A percentile compares a stretch with the other conserved stretches of the same genome.
phyloP scores from a whole-genome alignment of 2,888 invertebrate genomes.

The Artemia sp. region DNA sequence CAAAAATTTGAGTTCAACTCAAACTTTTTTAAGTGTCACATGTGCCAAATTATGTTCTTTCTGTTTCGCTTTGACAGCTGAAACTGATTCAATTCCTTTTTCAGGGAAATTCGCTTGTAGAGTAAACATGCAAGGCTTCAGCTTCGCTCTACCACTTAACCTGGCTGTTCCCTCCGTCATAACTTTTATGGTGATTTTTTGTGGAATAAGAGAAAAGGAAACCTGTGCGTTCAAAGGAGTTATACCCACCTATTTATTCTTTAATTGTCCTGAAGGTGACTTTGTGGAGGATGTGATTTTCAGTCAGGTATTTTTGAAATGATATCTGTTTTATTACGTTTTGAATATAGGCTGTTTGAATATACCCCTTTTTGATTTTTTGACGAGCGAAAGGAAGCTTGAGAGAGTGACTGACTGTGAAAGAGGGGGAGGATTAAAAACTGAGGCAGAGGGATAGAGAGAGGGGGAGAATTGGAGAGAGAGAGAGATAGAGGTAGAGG shows the following conservation, averaged over 20 bases:
- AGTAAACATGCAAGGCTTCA: conserved; percentile 35
- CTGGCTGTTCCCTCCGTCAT: conserved; percentile 32
- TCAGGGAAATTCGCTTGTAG: conserved; percentile 38
- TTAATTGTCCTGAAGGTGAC: conserved; percentile 35
- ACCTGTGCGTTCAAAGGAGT: conserved; percentile 27
- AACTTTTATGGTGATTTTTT: conserved; percentile 27
- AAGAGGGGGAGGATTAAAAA: too few species aligned
- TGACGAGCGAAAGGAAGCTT: too few species aligned
- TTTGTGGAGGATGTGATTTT: conserved; percentile 29
- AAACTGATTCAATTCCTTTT: conserved; percentile 25
- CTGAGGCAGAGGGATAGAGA: too few species aligned
- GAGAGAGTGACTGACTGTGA: too few species aligned
- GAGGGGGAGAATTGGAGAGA: too few species aligned
- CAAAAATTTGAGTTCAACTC: too few species aligned
- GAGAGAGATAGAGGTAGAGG: too few species aligned
- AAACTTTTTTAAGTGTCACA: too few species aligned
- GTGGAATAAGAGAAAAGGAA: conserved; percentile 27
- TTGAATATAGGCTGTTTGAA: too few species aligned
- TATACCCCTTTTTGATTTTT: too few species aligned
- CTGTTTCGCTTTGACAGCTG: not conserved
- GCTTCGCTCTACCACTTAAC: conserved; percentile 34
- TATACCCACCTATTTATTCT: conserved; percentile 35
- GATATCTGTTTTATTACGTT: too few species aligned
- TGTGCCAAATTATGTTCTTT: too few species aligned
- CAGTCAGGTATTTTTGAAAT: conserved; percentile 25